Base-by-base conservation (phyloP, 2,888 invertebrate species). In the Drosophila neoperkinsi region DNA sequence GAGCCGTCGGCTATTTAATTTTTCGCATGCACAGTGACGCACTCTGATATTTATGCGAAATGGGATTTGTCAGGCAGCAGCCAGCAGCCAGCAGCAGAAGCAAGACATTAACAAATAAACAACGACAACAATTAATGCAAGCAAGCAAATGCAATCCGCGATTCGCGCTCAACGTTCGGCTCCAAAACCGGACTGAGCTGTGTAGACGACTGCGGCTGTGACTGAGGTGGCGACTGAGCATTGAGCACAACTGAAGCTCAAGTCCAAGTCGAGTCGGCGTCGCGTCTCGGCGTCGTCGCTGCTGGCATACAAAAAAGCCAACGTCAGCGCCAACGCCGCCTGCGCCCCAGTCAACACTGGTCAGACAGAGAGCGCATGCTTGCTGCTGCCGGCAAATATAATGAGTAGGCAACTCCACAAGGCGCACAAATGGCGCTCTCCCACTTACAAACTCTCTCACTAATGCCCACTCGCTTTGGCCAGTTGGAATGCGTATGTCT, bases 101-200 rank as follows among this genome's bases (percentile, higher is more conserved):
- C 56, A 30, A 56, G 38, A 55, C 58, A 63, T 33, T 36, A 57
- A 65, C 76, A 71, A 46, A 51, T 51, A 43, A 52, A 64, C 51
- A 57, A 65, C 55, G 51, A 63, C 43, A 63, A 50, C 55, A 72
- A 52, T 25, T 71, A 21, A 51, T 52, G 60, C 51, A 59, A 65
- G 61, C 74, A 73, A 38, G 18, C 16, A 30, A 56, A 61, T 78
- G 74, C 73, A 76, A 83, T 81, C 83, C 81, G 83, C 85, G 77
- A 74, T 51, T 59, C 80, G 88, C 90, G 88, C 82, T 82, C 81
- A 84, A 84, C 87, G 78, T 84, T 86, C 89, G 87, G 84, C 84
- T 86, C 78, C 79, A 91, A 91, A 92, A 92, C 91, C 91, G 91
- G 91, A 91, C 91, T 91, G 89, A 84, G 77, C 57, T 52, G 49